Conservation (phyloP, 2,113 vertebrate genomes). For the Tyrannus savana region DNA sequence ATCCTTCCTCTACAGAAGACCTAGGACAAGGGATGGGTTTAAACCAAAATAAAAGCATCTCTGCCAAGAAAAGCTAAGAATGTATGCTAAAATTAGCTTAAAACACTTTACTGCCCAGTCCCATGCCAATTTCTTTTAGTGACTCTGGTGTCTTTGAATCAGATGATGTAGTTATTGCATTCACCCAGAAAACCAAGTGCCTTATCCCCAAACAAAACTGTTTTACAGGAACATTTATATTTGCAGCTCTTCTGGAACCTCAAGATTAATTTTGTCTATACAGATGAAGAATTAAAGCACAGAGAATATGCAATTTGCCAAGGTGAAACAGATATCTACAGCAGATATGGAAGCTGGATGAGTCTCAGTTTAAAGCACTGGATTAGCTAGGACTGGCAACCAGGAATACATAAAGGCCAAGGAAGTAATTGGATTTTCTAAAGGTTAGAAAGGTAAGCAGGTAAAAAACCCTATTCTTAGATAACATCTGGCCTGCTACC, state of each 20-base stretch:
- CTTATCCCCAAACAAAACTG: neutral
- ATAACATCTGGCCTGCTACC: conserved; percentile 35
- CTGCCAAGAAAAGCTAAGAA: neutral
- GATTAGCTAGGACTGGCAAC: neutral
- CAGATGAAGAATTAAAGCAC: neutral
- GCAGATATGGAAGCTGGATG: neutral
- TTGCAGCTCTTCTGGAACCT: neutral
- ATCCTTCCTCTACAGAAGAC: neutral
- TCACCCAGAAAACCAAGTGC: neutral
- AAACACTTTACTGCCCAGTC: neutral
- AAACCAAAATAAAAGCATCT: neutral
- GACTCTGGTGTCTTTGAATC: neutral
- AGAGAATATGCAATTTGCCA: neutral
- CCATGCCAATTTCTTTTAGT: neutral
- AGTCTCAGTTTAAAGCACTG: neutral
- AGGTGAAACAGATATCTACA: neutral
- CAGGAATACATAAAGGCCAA: neutral
- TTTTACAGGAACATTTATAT: neutral
- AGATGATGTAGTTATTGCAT: neutral
- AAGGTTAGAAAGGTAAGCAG: conserved; percentile 24
- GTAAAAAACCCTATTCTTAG: conserved; percentile 60
- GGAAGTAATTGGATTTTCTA: conserved; percentile 29
- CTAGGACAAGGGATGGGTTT: neutral
- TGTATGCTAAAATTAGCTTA: neutral
- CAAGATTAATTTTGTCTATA: neutral